These are phyloP conservation scores for Prietella phreatophila DNA, from an alignment of 2,113 vertebrate species.

Conservation along the genomic window DNA sequence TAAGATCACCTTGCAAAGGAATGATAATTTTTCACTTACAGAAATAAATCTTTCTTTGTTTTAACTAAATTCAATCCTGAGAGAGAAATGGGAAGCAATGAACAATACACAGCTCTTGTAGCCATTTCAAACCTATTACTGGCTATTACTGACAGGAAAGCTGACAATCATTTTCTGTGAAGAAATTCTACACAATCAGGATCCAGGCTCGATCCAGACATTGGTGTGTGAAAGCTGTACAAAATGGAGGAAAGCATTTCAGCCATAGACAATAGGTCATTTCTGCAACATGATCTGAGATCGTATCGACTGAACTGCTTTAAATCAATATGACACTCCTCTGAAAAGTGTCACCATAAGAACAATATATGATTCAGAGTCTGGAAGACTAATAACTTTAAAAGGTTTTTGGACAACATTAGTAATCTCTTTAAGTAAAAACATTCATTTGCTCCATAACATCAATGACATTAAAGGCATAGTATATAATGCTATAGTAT, in stretches of 20 bases:
- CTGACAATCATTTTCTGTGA: slow-evolving; percentile 8
- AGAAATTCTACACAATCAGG: background rate
- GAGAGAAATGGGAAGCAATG: background rate
- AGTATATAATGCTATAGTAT: background rate
- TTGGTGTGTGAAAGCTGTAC: background rate
- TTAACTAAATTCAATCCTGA: background rate
- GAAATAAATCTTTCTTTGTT: slow-evolving; percentile 3
- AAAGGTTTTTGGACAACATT: background rate
- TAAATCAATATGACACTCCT: slow-evolving; percentile 11
- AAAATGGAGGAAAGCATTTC: background rate
- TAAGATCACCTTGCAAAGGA: background rate
- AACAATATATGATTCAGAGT: background rate
- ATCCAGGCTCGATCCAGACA: slow-evolving; percentile 1
- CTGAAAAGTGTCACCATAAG: slow-evolving; percentile 14
- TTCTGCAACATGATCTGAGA: slow-evolving; percentile 33
- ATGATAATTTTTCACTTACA: background rate
- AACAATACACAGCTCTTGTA: background rate
- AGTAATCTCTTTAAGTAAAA: background rate
- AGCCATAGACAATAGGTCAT: slow-evolving; percentile 16
- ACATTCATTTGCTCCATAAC: background rate
- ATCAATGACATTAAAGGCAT: background rate
- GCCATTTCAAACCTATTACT: background rate
- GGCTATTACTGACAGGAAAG: background rate
- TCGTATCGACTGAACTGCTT: slow-evolving; percentile 8
- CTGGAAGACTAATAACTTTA: background rate